These are phyloP conservation scores for Sebastes trivittatus DNA, from an alignment of 2,797 vertebrate genomes.

Conservation along the genomic window DNA sequence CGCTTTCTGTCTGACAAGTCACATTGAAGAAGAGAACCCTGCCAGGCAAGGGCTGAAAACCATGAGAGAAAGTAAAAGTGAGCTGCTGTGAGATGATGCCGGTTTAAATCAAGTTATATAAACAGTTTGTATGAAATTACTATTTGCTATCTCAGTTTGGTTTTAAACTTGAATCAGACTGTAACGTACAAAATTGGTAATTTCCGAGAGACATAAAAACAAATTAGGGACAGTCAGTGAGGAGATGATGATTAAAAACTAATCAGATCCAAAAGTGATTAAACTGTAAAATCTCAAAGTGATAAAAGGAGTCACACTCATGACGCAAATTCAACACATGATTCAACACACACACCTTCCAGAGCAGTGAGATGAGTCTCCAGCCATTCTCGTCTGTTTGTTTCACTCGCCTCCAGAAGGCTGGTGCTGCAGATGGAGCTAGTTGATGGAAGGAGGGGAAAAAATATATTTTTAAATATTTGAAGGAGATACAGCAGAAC, in stretches of 20 bases:
- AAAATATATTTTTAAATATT: background rate
- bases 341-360: slow-evolving; percentile 71
- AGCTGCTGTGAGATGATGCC: background rate
- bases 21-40: slow-evolving; percentile 65
- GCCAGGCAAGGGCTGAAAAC: slow-evolving; percentile 71
- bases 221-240: background rate
- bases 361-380: slow-evolving; percentile 68
- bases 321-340: slow-evolving; percentile 7
- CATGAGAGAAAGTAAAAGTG: background rate
- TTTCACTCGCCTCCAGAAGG: slow-evolving; percentile 71
- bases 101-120: background rate
- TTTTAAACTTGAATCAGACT: background rate
- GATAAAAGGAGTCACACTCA: background rate
- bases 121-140: background rate
- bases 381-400: background rate
- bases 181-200: background rate
- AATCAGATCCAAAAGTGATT: slow-evolving; percentile 41
- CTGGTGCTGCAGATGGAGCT: slow-evolving; percentile 75
- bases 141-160: background rate
- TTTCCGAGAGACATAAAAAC: slow-evolving; percentile 27
- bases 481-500: background rate
- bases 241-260: slow-evolving; percentile 39
- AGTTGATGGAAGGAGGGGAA: background rate
- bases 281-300: slow-evolving; percentile 3
- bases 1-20: slow-evolving; percentile 30